A percentile compares a stretch with the other conserved stretches of the same genome.
phyloP scores from a whole-genome alignment of 2,113 vertebrate species.

The Hemicordylus capensis region DNA sequence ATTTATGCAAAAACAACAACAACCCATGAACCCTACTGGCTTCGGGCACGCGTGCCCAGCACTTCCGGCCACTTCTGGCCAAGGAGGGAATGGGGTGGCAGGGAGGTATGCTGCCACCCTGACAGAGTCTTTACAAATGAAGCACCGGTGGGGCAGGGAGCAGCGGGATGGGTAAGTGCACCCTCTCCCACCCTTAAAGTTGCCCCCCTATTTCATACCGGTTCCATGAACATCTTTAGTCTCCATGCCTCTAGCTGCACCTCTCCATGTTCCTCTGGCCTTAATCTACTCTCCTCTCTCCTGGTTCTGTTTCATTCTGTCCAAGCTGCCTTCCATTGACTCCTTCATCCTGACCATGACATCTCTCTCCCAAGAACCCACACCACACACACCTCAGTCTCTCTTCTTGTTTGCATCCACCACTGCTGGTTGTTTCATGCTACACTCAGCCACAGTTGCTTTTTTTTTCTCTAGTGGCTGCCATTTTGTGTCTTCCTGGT shows the following conservation, averaged over 20 bases:
- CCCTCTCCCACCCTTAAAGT: too few relatives aligned
- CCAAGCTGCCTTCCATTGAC: not conserved
- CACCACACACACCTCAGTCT: not conserved
- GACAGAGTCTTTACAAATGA: too few relatives aligned
- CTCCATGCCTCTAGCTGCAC: not conserved
- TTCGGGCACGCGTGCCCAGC: too few relatives aligned
- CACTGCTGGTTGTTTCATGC: not conserved
- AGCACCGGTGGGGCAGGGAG: too few relatives aligned
- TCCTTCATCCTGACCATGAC: not conserved
- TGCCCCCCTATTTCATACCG: too few relatives aligned
- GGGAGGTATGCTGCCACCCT: too few relatives aligned
- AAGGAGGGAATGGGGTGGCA: too few relatives aligned
- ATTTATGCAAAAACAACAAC: too few relatives aligned
- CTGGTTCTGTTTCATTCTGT: not conserved
- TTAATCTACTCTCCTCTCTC: not conserved
- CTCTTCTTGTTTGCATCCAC: not conserved
- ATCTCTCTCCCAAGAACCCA: not conserved
- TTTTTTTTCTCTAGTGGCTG: not conserved
- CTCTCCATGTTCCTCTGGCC: not conserved
- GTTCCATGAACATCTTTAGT: too few relatives aligned
- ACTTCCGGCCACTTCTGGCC: too few relatives aligned
- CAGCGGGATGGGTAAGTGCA: too few relatives aligned
- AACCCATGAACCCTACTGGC: too few relatives aligned
- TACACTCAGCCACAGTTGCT: not conserved
- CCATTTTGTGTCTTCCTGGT: not conserved